Percentiles rank a stretch among this genome's conserved stretches.
These are phyloP conservation scores for Phataginus tetradactyla DNA, from an alignment of 2,797 vertebrate species.

Conservation along the genomic window DNA sequence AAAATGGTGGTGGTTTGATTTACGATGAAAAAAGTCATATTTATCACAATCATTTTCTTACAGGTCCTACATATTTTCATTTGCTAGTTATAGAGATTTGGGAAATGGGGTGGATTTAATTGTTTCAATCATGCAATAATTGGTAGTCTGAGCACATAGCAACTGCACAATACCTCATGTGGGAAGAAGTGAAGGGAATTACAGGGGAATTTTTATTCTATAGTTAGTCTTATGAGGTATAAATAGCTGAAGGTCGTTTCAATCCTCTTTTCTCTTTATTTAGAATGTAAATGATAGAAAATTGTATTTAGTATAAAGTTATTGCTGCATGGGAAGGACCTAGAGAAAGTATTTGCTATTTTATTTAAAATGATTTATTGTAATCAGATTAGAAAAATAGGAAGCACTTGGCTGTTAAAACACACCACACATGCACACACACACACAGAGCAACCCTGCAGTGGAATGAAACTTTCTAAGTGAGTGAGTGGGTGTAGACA, in stretches of 20 bases:
- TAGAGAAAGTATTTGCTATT: conserved; percentile 28
- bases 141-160: background rate
- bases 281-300: conserved; percentile 19
- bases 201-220: background rate
- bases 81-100: conserved; percentile 51
- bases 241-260: background rate
- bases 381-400: background rate
- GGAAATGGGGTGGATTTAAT: conserved; percentile 54
- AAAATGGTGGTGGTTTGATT: conserved; percentile 8
- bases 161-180: background rate
- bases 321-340: background rate
- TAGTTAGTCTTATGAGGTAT: background rate
- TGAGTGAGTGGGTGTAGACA: background rate
- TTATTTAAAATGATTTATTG: conserved; percentile 56
- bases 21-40: background rate
- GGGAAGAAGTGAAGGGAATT: conserved; percentile 15
- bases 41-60: conserved; percentile 35
- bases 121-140: conserved; percentile 39
- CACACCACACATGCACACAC: background rate
- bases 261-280: background rate
- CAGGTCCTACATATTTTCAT: conserved; percentile 36
- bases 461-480: background rate
- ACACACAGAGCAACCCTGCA: background rate
- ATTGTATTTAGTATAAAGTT: conserved; percentile 25
- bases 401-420: background rate